phyloP scores from a whole-genome alignment of 1,140 invertebrate genomes.

The Bombus balteatus region DNA sequence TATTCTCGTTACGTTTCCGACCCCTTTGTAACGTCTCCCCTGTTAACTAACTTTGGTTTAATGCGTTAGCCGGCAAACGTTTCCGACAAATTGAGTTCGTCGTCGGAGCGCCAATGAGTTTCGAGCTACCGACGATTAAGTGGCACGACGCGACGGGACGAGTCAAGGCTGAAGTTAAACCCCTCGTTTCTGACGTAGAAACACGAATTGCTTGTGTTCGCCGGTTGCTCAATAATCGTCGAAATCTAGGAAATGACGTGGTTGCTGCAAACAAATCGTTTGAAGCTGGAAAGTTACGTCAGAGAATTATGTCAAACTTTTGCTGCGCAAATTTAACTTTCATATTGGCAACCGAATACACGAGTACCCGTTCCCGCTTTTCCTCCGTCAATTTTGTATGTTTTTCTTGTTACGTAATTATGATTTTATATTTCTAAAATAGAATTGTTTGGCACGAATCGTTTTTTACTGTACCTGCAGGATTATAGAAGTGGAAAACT shows the following conservation, averaged over 20 bases:
- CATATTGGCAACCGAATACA: no score
- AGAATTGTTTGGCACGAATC: no score
- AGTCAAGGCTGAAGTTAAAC: background rate
- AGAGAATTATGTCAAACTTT: no score
- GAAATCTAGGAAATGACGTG: background rate
- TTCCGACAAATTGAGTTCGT: conserved; percentile 52
- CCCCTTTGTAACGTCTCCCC: conserved; percentile 40
- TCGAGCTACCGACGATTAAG: conserved; percentile 29
- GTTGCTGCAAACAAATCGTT: no score
- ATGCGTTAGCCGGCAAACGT: conserved; percentile 46
- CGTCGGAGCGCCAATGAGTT: conserved; percentile 28
- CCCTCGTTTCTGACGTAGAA: background rate
- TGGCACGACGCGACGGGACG: conserved; percentile 26
- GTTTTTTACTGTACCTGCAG: no score
- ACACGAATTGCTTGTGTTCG: background rate
- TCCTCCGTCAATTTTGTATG: no score
- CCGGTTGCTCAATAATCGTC: background rate
- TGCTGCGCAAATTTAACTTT: no score
- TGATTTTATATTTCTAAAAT: no score
- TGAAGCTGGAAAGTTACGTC: no score
- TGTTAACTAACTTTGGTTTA: conserved; percentile 39
- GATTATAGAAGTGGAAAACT: no score
- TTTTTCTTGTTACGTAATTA: no score
- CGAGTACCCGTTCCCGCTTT: no score
- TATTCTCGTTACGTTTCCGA: conserved; percentile 53